Evolutionary conservation across 2,888 invertebrate species (phyloP).

Genomic region (Drosophila mimica): DNA sequence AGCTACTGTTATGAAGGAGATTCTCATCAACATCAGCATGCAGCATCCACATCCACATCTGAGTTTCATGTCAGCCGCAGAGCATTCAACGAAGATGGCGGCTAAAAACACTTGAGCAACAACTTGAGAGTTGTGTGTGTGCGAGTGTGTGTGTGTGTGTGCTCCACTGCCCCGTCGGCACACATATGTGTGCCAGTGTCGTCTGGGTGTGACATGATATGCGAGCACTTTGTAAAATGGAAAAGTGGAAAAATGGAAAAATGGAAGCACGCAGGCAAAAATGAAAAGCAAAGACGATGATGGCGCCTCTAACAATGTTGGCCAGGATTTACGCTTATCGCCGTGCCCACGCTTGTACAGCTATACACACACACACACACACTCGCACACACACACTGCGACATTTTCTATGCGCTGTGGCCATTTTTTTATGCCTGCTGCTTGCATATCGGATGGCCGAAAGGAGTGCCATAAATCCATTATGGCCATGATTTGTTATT

Average conservation of each 20-base stretch:
- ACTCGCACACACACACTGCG: conserved; percentile 35
- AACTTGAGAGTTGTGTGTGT: conserved; percentile 52
- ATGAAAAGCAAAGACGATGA: conserved; percentile 55
- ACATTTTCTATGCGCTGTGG: conserved; percentile 61
- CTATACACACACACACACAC: conserved; percentile 28
- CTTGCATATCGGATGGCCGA: conserved; percentile 68
- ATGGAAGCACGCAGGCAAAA: conserved; percentile 54
- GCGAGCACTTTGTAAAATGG: conserved; percentile 82
- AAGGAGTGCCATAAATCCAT: conserved; percentile 81
- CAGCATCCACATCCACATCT: conserved; percentile 28
- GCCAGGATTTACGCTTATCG: conserved; percentile 76
- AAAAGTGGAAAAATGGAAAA: conserved; percentile 73
- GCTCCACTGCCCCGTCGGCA: conserved; percentile 60
- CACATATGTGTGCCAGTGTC: conserved; percentile 72
- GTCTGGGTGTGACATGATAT: conserved; percentile 82
- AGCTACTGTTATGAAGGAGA: conserved; percentile 53
- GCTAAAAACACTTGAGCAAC: conserved; percentile 72
- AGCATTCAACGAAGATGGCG: conserved; percentile 44
- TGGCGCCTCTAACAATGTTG: conserved; percentile 63
- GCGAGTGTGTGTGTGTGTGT: conserved; percentile 27
- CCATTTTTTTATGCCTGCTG: conserved; percentile 61
- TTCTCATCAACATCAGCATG: conserved; percentile 13
- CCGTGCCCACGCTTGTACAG: conserved; percentile 37
- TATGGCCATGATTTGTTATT: conserved; percentile 83
- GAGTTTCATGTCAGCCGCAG: conserved; percentile 38